phyloP scores from a whole-genome alignment of 2,888 invertebrate species.

The Toxonevra muliebris region DNA sequence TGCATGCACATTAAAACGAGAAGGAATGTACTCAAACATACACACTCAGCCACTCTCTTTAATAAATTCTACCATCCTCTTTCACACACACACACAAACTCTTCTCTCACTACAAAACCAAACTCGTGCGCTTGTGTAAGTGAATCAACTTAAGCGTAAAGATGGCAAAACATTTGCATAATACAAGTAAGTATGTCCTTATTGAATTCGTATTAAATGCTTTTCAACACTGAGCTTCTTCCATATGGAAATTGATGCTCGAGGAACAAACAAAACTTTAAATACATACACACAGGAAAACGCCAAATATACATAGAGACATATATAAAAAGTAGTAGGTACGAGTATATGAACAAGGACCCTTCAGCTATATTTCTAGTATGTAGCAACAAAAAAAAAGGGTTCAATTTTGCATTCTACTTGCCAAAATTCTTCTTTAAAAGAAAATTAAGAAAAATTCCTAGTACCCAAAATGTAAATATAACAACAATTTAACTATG shows the following conservation, averaged over 20 bases:
- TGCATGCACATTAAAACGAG: no score
- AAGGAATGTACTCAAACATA: no score
- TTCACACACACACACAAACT: no score
- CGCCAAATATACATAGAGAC: conserved; percentile 1
- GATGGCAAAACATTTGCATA: conserved; percentile 21
- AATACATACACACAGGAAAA: no score
- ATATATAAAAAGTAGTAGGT: background rate
- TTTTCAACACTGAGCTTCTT: background rate
- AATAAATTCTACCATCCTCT: no score
- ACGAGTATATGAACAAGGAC: background rate
- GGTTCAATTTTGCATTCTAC: background rate
- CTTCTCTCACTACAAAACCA: no score
- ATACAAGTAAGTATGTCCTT: conserved; percentile 8
- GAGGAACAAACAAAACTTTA: background rate
- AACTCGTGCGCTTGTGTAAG: background rate
- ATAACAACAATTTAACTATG: conserved; percentile 12
- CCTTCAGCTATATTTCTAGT: no score
- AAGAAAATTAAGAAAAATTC: conserved; percentile 14
- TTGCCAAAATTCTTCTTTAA: background rate
- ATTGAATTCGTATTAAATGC: conserved; percentile 16
- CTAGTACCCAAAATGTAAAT: conserved; percentile 13
- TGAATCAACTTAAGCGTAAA: conserved; percentile 22
- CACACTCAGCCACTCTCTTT: no score
- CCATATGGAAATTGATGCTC: background rate
- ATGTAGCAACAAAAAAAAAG: background rate